phyloP scores from a whole-genome alignment of 2,113 vertebrate species.

The Sorex araneus region DNA sequence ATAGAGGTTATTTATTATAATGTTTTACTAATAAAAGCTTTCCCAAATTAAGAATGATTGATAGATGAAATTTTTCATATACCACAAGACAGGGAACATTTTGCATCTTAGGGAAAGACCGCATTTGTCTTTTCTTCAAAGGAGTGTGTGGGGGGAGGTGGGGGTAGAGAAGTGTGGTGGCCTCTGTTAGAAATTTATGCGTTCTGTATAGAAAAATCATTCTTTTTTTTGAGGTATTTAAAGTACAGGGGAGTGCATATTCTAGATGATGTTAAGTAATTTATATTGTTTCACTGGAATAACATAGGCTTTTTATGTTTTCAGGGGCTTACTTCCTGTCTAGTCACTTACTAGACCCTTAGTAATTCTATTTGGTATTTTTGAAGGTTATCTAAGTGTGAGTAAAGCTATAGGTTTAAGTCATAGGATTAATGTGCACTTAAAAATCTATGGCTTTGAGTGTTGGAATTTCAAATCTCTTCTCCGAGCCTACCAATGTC shows the following conservation, averaged over 20 bases:
- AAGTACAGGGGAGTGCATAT: not conserved
- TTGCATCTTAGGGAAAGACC: constrained; percentile 30
- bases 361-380: constrained; percentile 59
- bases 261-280: not conserved
- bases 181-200: not conserved
- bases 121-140: not conserved
- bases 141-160: not conserved
- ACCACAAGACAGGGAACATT: no score
- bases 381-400: constrained; percentile 43
- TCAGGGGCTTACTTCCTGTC: not conserved
- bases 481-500: not conserved
- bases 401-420: constrained; percentile 38
- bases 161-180: not conserved
- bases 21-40: constrained; percentile 41
- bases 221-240: constrained; percentile 24
- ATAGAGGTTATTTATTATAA: constrained; percentile 39
- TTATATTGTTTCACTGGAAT: constrained; percentile 18
- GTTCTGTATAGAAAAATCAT: constrained; percentile 51
- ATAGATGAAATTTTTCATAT: constrained; percentile 25
- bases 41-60: constrained; percentile 1
- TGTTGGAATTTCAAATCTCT: constrained; percentile 21
- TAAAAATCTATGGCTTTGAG: not conserved
- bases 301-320: constrained; percentile 4
- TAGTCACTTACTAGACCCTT: not conserved
- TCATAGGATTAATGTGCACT: constrained; percentile 26